A percentile compares a stretch with the other conserved stretches of the same genome.
phyloP scores from a whole-genome alignment of 2,888 invertebrate genomes.

The Subacronicta megacephala region DNA sequence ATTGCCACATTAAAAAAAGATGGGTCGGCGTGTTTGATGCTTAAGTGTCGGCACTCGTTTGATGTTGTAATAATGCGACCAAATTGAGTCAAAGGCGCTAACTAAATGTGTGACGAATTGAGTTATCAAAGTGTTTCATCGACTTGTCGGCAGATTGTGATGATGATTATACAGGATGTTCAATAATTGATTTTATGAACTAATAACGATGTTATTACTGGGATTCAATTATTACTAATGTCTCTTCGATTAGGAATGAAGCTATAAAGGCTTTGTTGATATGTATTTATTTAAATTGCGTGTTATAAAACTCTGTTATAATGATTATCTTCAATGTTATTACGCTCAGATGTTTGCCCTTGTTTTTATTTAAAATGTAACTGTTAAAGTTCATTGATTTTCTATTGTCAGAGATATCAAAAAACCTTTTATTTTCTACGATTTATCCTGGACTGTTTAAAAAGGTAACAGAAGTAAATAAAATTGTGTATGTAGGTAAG shows the following conservation, averaged over 20 bases:
- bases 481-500: too few relatives aligned
- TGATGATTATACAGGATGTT: conserved; percentile 58
- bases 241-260: conserved; percentile 10
- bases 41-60: conserved; percentile 80
- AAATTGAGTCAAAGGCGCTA: conserved; percentile 87
- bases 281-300: conserved; percentile 1
- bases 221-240: conserved; percentile 13
- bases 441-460: too few relatives aligned
- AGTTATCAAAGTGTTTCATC: conserved; percentile 86
- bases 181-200: conserved; percentile 40
- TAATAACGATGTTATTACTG: conserved; percentile 32
- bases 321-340: not conserved
- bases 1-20: conserved; percentile 54
- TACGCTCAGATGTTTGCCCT: not conserved
- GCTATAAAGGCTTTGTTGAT: conserved; percentile 1
- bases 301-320: not conserved
- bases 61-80: conserved; percentile 86
- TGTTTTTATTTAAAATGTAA: not conserved
- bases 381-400: too few relatives aligned
- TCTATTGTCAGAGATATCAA: too few relatives aligned
- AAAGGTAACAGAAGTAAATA: too few relatives aligned
- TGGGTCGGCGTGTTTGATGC: conserved; percentile 78
- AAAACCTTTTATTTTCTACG: too few relatives aligned
- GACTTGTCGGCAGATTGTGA: conserved; percentile 68
- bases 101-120: conserved; percentile 88